These are phyloP conservation scores for Melanotaenia maccullochi DNA, from an alignment of 2,797 vertebrate species.

Conservation along the genomic window DNA sequence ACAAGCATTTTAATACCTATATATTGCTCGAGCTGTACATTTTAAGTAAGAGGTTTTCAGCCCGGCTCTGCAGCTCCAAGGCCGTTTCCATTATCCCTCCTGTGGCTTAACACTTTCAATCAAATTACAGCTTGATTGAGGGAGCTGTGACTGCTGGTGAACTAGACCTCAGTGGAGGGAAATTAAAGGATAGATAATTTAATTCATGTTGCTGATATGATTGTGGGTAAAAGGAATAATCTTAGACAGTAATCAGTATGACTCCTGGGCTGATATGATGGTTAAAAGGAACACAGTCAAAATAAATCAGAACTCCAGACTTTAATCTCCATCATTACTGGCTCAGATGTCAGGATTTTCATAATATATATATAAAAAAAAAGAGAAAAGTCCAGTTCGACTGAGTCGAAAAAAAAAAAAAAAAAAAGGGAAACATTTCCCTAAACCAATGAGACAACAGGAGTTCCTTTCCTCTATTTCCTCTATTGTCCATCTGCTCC, in stretches of 20 bases:
- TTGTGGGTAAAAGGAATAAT: conserved; percentile 7
- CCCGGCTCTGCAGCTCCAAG: conserved; percentile 17
- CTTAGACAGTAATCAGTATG: not conserved
- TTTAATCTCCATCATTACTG: conserved; percentile 6
- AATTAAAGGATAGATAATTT: not conserved
- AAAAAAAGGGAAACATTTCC: conserved; percentile 23
- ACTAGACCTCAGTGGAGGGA: not conserved
- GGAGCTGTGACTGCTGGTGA: conserved; percentile 4
- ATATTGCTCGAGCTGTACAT: not conserved
- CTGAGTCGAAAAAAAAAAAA: not conserved
- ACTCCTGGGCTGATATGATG: not conserved
- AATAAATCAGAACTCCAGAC: conserved; percentile 1
- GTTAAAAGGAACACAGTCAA: not conserved
- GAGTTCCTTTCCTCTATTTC: conserved; percentile 45
- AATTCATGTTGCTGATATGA: not conserved
- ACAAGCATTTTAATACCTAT: conserved; percentile 10
- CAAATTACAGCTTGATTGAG: conserved; percentile 29
- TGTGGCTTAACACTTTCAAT: conserved; percentile 38
- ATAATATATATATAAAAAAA: too few species aligned
- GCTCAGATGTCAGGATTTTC: not conserved
- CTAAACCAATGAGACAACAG: conserved; percentile 23
- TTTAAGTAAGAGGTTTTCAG: conserved; percentile 26
- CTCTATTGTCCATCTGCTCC: conserved; percentile 71
- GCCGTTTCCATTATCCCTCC: conserved; percentile 27
- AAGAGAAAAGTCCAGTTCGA: not conserved